phyloP scores from a whole-genome alignment of 2,113 vertebrate species.

The Proterorhinus semilunaris region DNA sequence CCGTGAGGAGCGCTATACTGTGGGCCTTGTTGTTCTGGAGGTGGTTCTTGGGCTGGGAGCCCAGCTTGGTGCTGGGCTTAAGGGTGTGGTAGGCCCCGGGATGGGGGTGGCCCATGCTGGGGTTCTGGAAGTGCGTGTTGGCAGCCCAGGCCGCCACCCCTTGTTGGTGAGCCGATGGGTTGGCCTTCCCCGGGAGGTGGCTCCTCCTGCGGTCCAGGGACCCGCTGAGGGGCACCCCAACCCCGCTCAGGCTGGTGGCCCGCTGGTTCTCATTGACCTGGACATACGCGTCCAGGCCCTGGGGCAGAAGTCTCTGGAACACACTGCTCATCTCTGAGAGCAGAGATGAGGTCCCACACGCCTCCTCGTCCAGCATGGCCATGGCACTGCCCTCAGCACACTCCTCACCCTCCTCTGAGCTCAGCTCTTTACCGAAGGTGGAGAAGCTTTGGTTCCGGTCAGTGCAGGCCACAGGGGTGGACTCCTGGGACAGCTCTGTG shows the following conservation, averaged over 20 bases:
- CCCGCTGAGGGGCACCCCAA: slow-evolving; percentile 66
- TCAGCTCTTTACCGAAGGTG: slow-evolving; percentile 90
- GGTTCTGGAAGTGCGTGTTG: slow-evolving; percentile 95
- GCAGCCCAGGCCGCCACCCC: slow-evolving; percentile 96
- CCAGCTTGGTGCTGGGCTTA: slow-evolving; percentile 68
- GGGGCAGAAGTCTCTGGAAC: slow-evolving; percentile 90
- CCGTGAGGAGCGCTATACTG: slow-evolving; percentile 49
- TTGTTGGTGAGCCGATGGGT: slow-evolving; percentile 81
- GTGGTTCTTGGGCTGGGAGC: slow-evolving; percentile 71
- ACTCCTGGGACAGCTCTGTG: slow-evolving; percentile 77
- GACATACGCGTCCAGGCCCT: slow-evolving; percentile 83
- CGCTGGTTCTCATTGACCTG: slow-evolving; percentile 82
- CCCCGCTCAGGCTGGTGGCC: slow-evolving; percentile 68
- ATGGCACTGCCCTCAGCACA: slow-evolving; percentile 60
- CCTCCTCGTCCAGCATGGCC: slow-evolving; percentile 59
- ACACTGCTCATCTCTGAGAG: slow-evolving; percentile 96
- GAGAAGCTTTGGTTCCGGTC: slow-evolving; percentile 95
- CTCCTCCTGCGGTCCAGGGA: slow-evolving; percentile 90
- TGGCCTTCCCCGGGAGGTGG: slow-evolving; percentile 83
- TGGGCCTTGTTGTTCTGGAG: slow-evolving; percentile 61
- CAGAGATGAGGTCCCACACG: slow-evolving; percentile 83
- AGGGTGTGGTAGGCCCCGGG: slow-evolving; percentile 69
- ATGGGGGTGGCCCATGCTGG: slow-evolving; percentile 80
- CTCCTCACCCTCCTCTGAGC: slow-evolving; percentile 53
- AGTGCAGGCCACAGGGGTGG: slow-evolving; percentile 76